Conservation (phyloP, 2,888 invertebrate species). For the Meteorus colon region DNA sequence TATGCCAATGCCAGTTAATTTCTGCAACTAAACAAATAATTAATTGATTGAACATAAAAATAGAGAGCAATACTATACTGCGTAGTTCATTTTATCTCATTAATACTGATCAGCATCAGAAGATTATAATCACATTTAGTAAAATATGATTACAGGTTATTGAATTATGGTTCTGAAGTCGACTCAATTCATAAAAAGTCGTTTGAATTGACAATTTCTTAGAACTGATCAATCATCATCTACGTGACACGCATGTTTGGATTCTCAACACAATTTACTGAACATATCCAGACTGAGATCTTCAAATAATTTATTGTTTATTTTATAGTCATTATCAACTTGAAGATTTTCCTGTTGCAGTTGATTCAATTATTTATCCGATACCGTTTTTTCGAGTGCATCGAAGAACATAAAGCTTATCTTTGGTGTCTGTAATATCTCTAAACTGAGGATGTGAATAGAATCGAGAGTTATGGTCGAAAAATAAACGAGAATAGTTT, state of each 20-base stretch:
- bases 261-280: neutral
- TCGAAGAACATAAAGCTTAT: neutral
- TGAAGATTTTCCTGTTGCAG: neutral
- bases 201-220: neutral
- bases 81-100: neutral
- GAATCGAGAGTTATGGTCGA: neutral
- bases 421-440: too few species aligned
- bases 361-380: neutral
- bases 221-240: neutral
- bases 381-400: neutral
- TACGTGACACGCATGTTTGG: neutral
- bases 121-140: neutral
- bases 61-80: neutral
- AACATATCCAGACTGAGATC: neutral
- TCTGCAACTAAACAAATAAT: too few species aligned
- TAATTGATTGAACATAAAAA: neutral
- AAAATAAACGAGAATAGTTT: constrained; percentile 9
- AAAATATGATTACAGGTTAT: neutral
- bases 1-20: too few species aligned
- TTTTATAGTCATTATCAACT: too few species aligned
- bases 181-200: neutral
- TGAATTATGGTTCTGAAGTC: neutral
- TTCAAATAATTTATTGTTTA: neutral
- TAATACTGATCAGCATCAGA: neutral
- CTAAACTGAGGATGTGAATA: neutral